Evolutionary conservation across 2,888 invertebrate species (phyloP).

Genomic region (Camptogramma bilineatum): DNA sequence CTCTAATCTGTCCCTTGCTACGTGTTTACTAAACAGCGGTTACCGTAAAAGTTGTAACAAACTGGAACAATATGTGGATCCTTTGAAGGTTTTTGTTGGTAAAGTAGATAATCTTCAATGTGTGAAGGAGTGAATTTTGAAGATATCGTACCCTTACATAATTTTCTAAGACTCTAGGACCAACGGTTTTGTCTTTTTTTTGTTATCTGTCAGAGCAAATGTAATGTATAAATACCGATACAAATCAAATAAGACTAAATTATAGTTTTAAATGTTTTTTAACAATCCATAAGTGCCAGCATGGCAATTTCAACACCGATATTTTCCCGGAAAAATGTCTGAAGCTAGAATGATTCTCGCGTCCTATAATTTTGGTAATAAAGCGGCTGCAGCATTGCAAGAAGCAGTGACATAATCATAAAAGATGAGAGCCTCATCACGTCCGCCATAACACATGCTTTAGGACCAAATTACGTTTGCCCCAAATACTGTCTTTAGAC

Average conservation of each 20-base stretch:
- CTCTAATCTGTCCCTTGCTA: slow-evolving; percentile 21
- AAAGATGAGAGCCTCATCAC: slow-evolving; percentile 19
- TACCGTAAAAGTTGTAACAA: background rate
- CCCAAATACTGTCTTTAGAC: slow-evolving; percentile 43
- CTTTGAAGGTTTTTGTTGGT: background rate
- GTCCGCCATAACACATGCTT: slow-evolving; percentile 35
- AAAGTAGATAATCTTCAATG: too few species aligned
- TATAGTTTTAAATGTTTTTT: too few species aligned
- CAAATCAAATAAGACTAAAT: too few species aligned
- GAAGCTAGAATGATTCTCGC: background rate
- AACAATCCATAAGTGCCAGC: too few species aligned
- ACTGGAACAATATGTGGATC: background rate
- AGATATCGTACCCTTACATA: too few species aligned
- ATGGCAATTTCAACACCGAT: too few species aligned
- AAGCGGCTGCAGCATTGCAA: background rate
- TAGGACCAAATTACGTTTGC: slow-evolving; percentile 37
- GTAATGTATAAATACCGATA: too few species aligned
- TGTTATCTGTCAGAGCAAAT: too few species aligned
- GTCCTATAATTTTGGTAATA: background rate
- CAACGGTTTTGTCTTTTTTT: too few species aligned
- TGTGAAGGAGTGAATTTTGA: too few species aligned
- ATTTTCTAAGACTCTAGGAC: too few species aligned
- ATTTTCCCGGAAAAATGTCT: too few species aligned
- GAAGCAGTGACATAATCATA: slow-evolving; percentile 8
- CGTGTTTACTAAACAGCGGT: background rate